phyloP scores from a whole-genome alignment of 2,888 invertebrate genomes.

The Nebria brevicollis region DNA sequence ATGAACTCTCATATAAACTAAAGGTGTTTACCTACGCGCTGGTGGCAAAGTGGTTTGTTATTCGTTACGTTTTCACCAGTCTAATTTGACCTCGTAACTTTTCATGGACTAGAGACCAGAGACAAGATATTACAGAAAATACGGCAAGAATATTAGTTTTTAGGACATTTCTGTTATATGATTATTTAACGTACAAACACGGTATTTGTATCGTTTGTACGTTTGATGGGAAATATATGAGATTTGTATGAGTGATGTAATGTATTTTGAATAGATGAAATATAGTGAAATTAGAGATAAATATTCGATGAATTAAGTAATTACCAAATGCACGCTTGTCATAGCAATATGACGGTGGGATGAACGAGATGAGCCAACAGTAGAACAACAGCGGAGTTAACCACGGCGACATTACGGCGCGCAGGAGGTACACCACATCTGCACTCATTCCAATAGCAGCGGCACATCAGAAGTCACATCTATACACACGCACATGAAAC shows the following conservation, averaged over 20 bases:
- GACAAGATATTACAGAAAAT: neutral
- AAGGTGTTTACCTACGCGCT: slow-evolving; percentile 11
- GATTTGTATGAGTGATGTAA: neutral
- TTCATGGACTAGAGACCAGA: slow-evolving; percentile 11
- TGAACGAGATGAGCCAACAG: slow-evolving; percentile 34
- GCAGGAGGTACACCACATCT: slow-evolving; percentile 38
- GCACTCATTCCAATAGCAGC: slow-evolving; percentile 36
- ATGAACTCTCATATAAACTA: slow-evolving; percentile 37
- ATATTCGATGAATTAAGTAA: slow-evolving; percentile 46
- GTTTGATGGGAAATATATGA: too few species aligned
- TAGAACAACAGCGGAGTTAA: slow-evolving; percentile 25
- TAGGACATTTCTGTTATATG: too few species aligned
- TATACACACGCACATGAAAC: slow-evolving; percentile 39
- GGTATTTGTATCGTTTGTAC: too few species aligned
- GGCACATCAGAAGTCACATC: slow-evolving; percentile 43
- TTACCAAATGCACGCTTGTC: slow-evolving; percentile 57
- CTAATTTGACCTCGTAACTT: slow-evolving; percentile 33
- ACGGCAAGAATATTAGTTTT: too few species aligned
- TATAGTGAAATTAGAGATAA: slow-evolving; percentile 14
- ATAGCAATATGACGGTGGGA: slow-evolving; percentile 52
- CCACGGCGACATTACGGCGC: slow-evolving; percentile 42
- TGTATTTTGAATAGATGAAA: neutral
- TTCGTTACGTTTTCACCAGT: slow-evolving; percentile 9
- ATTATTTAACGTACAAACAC: too few species aligned
- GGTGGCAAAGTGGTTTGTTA: slow-evolving; percentile 24